Conservation (phyloP, 2,797 vertebrate genomes). For the Rallus crepitans region DNA sequence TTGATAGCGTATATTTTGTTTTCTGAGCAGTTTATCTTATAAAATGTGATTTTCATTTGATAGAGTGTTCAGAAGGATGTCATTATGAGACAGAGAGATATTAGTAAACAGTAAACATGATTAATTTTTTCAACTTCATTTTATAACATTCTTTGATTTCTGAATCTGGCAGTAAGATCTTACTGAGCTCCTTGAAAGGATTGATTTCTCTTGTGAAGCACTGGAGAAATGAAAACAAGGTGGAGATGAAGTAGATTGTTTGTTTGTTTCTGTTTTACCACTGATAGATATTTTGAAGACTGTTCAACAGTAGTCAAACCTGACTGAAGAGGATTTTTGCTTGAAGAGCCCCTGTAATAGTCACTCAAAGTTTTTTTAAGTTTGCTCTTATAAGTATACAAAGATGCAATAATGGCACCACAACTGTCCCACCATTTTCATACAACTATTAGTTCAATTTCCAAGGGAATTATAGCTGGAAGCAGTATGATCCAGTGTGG, state of each 20-base stretch:
- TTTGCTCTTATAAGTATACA: neutral
- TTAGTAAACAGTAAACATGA: neutral
- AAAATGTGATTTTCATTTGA: neutral
- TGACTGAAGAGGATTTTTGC: neutral
- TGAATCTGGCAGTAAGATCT: neutral
- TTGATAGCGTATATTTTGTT: neutral
- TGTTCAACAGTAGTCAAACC: neutral
- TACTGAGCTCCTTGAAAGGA: neutral
- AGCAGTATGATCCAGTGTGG: neutral
- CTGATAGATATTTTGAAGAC: neutral
- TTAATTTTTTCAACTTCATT: neutral
- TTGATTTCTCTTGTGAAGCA: neutral
- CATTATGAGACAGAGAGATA: neutral
- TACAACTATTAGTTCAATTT: neutral
- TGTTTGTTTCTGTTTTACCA: neutral
- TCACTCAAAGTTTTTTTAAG: conserved; percentile 13
- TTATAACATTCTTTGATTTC: neutral
- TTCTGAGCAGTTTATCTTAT: neutral
- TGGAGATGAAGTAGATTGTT: neutral
- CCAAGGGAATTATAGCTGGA: conserved; percentile 41
- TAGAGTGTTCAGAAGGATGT: neutral
- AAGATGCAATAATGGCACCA: neutral
- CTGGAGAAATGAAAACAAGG: neutral
- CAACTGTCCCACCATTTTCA: conserved; percentile 8
- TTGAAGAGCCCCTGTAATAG: neutral